Percentiles rank a stretch among this genome's conserved stretches.
These are phyloP conservation scores for Drosophila orosa DNA, from an alignment of 1,140 invertebrate species.

Conservation along the genomic window DNA sequence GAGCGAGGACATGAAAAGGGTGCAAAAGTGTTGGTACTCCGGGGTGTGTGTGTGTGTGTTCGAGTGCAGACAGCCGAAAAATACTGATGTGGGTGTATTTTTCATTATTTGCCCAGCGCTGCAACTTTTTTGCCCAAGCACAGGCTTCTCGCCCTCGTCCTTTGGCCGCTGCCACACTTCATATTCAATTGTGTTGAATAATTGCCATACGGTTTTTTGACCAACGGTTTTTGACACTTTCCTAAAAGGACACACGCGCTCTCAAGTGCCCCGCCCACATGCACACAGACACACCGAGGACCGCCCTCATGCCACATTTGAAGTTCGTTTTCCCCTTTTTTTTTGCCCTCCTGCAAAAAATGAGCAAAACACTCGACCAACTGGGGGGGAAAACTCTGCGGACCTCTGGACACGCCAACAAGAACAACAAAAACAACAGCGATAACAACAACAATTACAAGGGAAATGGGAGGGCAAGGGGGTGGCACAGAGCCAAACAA, in stretches of 20 bases:
- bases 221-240: slow-evolving; percentile 84
- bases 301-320: slow-evolving; percentile 68
- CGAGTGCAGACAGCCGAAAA: slow-evolving; percentile 79
- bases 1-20: slow-evolving; percentile 64
- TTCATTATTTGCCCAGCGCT: slow-evolving; percentile 80
- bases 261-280: slow-evolving; percentile 58
- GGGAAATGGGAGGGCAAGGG: not conserved
- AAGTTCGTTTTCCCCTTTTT: slow-evolving; percentile 71
- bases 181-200: slow-evolving; percentile 84
- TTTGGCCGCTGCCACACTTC: slow-evolving; percentile 81
- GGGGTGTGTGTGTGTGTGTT: slow-evolving; percentile 28
- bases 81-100: slow-evolving; percentile 82
- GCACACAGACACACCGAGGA: slow-evolving; percentile 5
- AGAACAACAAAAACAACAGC: slow-evolving; percentile 15
- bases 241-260: slow-evolving; percentile 79
- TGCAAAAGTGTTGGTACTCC: slow-evolving; percentile 62
- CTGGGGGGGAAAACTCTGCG: slow-evolving; percentile 35
- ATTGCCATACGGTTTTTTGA: slow-evolving; percentile 84
- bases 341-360: slow-evolving; percentile 52
- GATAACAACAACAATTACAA: slow-evolving; percentile 48
- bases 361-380: slow-evolving; percentile 71
- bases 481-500: slow-evolving; percentile 17
- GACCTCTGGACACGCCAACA: slow-evolving; percentile 46
- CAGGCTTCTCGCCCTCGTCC: slow-evolving; percentile 16
- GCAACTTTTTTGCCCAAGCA: slow-evolving; percentile 64